These are phyloP conservation scores for Pseudomugil gertrudae DNA, from an alignment of 2,797 vertebrate genomes.

Conservation along the genomic window DNA sequence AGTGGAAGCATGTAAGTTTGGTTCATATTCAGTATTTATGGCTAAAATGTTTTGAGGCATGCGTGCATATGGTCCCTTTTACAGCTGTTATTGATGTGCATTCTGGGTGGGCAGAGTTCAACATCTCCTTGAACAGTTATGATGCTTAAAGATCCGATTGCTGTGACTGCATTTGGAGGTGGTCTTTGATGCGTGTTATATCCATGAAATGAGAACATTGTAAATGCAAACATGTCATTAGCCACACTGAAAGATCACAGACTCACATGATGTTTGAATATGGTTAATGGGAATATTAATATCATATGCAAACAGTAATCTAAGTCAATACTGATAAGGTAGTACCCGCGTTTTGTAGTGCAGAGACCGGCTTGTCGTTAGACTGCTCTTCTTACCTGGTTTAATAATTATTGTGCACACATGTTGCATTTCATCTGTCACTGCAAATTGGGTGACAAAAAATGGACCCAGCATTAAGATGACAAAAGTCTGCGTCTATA, in stretches of 20 bases:
- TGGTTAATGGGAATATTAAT: neutral
- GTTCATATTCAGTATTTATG: neutral
- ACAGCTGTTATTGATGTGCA: neutral
- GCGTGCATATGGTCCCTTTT: neutral
- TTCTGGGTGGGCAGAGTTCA: neutral
- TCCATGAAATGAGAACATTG: neutral
- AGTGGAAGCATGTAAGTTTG: constrained; percentile 97
- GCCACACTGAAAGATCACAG: neutral
- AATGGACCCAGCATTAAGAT: neutral
- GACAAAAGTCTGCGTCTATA: neutral
- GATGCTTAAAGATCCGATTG: neutral
- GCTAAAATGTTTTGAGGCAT: neutral
- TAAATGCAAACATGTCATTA: neutral
- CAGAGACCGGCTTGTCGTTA: neutral
- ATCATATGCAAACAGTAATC: neutral
- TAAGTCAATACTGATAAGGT: neutral
- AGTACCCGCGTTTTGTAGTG: neutral
- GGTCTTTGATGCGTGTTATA: neutral
- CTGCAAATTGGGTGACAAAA: neutral
- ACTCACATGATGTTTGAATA: neutral
- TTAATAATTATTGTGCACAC: neutral
- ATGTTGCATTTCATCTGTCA: neutral
- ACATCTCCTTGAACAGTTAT: too few relatives aligned
- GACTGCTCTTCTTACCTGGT: neutral
- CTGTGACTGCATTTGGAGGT: neutral